These are phyloP conservation scores for Ptilodon capucinus DNA, from an alignment of 2,888 invertebrate genomes.

Conservation along the genomic window DNA sequence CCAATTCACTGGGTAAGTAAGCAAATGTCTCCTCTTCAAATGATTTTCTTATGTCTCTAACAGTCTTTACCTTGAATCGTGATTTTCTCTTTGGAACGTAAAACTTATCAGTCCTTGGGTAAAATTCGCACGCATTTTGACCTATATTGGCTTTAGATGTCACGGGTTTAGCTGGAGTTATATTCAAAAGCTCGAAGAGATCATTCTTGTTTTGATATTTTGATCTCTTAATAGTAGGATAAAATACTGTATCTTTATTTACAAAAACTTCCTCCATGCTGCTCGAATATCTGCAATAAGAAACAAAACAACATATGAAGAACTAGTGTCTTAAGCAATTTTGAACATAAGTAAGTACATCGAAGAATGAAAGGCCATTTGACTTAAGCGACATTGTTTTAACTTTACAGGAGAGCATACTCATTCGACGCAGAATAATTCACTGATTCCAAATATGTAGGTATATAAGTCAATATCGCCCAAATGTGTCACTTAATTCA, in stretches of 20 bases:
- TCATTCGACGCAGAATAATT: too few relatives aligned
- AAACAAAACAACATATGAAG: neutral
- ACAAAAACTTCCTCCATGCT: conserved; percentile 39
- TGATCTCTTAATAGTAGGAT: conserved; percentile 55
- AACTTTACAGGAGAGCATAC: too few relatives aligned
- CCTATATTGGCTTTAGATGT: conserved; percentile 17
- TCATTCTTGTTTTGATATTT: conserved; percentile 44
- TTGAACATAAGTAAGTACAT: too few relatives aligned
- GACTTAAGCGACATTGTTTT: too few relatives aligned
- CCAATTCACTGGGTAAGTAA: conserved; percentile 53
- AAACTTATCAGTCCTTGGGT: conserved; percentile 54
- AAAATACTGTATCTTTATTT: conserved; percentile 49
- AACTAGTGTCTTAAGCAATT: too few relatives aligned
- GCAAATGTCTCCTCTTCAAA: conserved; percentile 63
- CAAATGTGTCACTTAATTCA: too few relatives aligned
- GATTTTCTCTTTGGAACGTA: conserved; percentile 62
- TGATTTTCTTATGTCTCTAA: conserved; percentile 58
- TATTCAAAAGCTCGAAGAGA: conserved; percentile 54
- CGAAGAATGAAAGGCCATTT: too few relatives aligned
- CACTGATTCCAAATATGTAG: too few relatives aligned
- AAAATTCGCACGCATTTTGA: conserved; percentile 46
- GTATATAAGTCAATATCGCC: too few relatives aligned
- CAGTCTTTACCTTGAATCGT: conserved; percentile 65
- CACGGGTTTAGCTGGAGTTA: conserved; percentile 50
- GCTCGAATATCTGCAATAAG: conserved; percentile 34